Percentiles rank a stretch among this genome's conserved stretches.
Evolutionary conservation across 2,797 vertebrate species (phyloP).

Genomic region (Neosilurus hyrtlii): DNA sequence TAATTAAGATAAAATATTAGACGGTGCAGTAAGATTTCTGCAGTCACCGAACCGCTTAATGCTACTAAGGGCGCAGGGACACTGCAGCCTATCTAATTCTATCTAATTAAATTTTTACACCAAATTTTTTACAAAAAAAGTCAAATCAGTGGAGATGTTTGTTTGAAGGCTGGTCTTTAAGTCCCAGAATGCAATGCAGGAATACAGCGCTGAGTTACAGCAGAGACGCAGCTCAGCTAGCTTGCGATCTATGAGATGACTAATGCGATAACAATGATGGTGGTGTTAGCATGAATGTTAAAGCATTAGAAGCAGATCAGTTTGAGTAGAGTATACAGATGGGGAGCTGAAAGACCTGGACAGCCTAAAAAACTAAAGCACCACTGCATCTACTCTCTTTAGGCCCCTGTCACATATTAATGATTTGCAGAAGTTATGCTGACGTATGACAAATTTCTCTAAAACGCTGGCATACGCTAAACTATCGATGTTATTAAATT

Average conservation of each 20-base stretch:
- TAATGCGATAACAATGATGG: background rate
- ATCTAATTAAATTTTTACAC: too few species aligned
- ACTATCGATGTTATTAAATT: too few species aligned
- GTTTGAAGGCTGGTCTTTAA: background rate
- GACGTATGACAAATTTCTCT: too few species aligned
- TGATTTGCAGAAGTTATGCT: too few species aligned
- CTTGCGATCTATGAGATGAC: background rate
- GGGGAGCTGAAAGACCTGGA: background rate
- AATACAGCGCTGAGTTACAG: background rate
- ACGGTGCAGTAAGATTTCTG: too few species aligned
- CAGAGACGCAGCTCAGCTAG: background rate
- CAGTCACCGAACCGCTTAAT: too few species aligned
- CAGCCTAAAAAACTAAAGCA: background rate
- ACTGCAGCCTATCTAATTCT: too few species aligned
- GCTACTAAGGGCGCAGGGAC: too few species aligned
- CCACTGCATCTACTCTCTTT: background rate
- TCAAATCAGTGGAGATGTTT: background rate
- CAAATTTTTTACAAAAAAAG: too few species aligned
- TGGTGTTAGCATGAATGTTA: background rate
- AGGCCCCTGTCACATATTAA: too few species aligned
- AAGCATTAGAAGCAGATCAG: background rate
- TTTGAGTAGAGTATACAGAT: background rate
- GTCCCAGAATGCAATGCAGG: background rate
- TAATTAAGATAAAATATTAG: too few species aligned
- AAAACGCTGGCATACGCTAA: too few species aligned